Evolutionary conservation across 2,797 vertebrate species (phyloP), one percentile per base, ranked within the genome.

Genomic region (Echeneis naucrates): DNA sequence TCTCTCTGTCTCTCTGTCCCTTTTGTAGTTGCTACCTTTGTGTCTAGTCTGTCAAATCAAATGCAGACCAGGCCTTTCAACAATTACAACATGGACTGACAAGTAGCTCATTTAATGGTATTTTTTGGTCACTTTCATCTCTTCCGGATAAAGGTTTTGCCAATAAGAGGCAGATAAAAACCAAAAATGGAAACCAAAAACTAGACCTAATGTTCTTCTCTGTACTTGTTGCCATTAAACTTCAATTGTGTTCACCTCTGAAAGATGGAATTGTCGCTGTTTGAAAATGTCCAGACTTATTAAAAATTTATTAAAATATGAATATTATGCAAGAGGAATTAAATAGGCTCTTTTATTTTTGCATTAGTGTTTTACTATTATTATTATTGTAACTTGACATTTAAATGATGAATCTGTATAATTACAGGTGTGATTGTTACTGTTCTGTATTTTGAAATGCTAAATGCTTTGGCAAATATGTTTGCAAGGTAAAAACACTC

Each of bases 211-310:
- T 48, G 51, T 5, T 30, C 10, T 27, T 45, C 0, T 40, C 38
- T 33, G 61, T 6, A 30, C 30, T 30, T 55, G 68, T 56, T 58
- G 52, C 54, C 53, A 68, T 64, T 76, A 53, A 72, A 33, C 9
- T 37, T 52, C 1, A 47, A 37, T 59, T 27, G 21, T 47, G 17
- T 50, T 42, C 12, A 30, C 33, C 32, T 8, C 42, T 26, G 44
- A 30, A 57, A 33, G 26, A 35, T 44, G 12, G 54, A 37, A 64
- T 52, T 21, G 1, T 27, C n/a, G 2, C 32, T 45, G 26, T 45
- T 47, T 57, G 44, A 21, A 26, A 23, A 53, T n/a, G n/a, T n/a
- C n/a, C n/a, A n/a, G n/a, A n/a, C n/a, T n/a, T n/a, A n/a, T n/a
- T n/a, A n/a, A n/a, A n/a, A n/a, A n/a, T n/a, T n/a, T n/a, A n/a